Percentiles rank a stretch among this genome's conserved stretches.
phyloP scores from a whole-genome alignment of 2,797 vertebrate genomes.

The Aplochiton taeniatus region DNA sequence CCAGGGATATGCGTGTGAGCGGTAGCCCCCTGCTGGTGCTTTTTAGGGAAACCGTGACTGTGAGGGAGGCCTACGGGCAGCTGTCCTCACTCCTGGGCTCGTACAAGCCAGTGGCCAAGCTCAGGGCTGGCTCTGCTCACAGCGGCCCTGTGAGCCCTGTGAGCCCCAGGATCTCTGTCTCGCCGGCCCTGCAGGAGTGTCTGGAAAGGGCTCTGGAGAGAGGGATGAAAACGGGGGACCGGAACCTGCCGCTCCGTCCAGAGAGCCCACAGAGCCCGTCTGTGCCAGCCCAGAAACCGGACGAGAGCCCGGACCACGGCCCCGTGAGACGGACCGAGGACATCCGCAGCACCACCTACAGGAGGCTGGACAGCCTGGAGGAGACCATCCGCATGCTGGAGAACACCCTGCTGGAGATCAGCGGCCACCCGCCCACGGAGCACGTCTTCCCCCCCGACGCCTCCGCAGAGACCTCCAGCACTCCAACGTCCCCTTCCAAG shows the following conservation, averaged over 20 bases:
- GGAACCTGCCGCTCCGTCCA: conserved; percentile 39
- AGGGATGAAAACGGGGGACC: conserved; percentile 60
- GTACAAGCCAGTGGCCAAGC: conserved; percentile 44
- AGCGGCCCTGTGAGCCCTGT: background rate
- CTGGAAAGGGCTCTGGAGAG: conserved; percentile 56
- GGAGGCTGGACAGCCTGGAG: conserved; percentile 86
- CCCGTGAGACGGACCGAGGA: conserved; percentile 51
- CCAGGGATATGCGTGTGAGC: conserved; percentile 38
- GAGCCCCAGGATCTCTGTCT: conserved; percentile 2
- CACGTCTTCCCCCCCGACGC: conserved; percentile 30
- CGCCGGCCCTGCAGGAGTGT: conserved; percentile 21
- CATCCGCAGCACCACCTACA: conserved; percentile 77
- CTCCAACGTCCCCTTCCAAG: conserved; percentile 33
- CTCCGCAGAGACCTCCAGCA: background rate
- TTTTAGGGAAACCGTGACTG: conserved; percentile 25
- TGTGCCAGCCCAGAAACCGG: background rate
- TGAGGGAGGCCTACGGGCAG: conserved; percentile 42
- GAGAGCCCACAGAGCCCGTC: conserved; percentile 5
- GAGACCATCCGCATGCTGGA: conserved; percentile 91
- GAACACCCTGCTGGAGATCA: conserved; percentile 84
- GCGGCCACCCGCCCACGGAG: conserved; percentile 62
- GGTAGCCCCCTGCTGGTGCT: conserved; percentile 35
- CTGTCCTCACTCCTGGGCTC: conserved; percentile 44
- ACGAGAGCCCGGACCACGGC: conserved; percentile 11
- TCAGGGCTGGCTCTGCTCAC: conserved; percentile 40